Conservation (phyloP, 2,797 vertebrate species). For the Gallirallus australis region DNA sequence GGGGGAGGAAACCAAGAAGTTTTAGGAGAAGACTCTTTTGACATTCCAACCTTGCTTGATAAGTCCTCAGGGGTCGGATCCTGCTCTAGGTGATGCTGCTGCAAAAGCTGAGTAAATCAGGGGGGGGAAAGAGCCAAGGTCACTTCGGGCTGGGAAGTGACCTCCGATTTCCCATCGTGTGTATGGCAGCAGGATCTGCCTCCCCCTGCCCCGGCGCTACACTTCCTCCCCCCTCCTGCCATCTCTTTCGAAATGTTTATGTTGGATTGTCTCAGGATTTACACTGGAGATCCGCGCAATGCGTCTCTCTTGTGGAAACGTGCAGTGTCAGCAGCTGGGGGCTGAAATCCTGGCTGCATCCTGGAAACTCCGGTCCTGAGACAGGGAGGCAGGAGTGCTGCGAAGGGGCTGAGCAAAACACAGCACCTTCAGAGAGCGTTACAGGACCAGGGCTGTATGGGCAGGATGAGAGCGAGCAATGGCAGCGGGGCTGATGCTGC, state of each 20-base stretch:
- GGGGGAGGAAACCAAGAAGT: neutral
- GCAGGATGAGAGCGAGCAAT: neutral
- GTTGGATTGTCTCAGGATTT: conserved; percentile 33
- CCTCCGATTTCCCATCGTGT: rapidly evolving
- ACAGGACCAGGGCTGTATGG: rapidly evolving
- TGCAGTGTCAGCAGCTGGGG: conserved; percentile 45
- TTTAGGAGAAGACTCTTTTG: neutral
- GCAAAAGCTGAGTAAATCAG: neutral
- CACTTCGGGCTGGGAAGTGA: conserved; percentile 19
- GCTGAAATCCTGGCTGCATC: neutral
- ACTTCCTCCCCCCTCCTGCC: neutral
- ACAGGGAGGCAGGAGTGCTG: neutral
- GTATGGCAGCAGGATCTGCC: neutral
- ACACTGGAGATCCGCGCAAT: conserved; percentile 17
- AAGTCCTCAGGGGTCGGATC: neutral
- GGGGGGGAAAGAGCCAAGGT: neutral
- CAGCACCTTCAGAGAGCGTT: rapidly evolving
- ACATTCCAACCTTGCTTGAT: neutral
- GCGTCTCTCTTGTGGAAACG: neutral
- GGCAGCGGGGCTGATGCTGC: neutral
- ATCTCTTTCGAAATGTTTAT: conserved; percentile 52
- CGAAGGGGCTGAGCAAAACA: rapidly evolving
- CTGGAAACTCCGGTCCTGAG: neutral
- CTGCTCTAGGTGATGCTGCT: neutral
- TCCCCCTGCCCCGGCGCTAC: neutral